Evolutionary conservation across 2,888 invertebrate genomes (phyloP).

Genomic region (Aporophyla nigra): DNA sequence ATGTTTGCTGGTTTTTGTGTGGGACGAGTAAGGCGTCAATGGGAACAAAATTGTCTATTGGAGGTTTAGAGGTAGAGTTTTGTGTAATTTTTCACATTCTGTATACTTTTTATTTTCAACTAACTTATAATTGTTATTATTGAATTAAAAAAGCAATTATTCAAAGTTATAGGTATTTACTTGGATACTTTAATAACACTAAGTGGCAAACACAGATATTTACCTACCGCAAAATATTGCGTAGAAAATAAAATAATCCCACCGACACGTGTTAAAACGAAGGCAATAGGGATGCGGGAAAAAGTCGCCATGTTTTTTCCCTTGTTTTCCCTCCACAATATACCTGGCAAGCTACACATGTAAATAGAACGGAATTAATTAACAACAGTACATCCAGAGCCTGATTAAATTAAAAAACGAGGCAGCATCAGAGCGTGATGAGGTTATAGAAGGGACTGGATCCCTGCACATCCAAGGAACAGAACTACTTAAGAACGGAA

Average conservation of each 20-base stretch:
- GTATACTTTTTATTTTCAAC: not conserved
- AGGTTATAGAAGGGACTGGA: constrained; percentile 42
- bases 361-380: constrained; percentile 60
- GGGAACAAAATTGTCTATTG: not conserved
- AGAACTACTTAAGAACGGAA: constrained; percentile 49
- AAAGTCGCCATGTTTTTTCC: constrained; percentile 23
- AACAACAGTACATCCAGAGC: constrained; percentile 27
- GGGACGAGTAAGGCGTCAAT: constrained; percentile 8
- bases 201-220: constrained; percentile 20
- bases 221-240: constrained; percentile 1
- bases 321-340: constrained; percentile 30
- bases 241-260: constrained; percentile 29
- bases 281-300: constrained; percentile 17
- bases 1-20: constrained; percentile 42
- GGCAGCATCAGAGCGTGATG: constrained; percentile 50
- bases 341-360: constrained; percentile 45
- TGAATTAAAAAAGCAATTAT: not conserved
- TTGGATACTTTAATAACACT: constrained; percentile 13
- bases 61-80: no score
- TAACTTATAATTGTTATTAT: no score
- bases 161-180: not conserved
- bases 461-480: constrained; percentile 30
- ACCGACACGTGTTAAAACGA: constrained; percentile 25
- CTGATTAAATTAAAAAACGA: constrained; percentile 61
- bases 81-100: not conserved